Evolutionary conservation across 2,797 vertebrate species (phyloP), one percentile per base, ranked within the genome.

Genomic region (Sebastes minor): DNA sequence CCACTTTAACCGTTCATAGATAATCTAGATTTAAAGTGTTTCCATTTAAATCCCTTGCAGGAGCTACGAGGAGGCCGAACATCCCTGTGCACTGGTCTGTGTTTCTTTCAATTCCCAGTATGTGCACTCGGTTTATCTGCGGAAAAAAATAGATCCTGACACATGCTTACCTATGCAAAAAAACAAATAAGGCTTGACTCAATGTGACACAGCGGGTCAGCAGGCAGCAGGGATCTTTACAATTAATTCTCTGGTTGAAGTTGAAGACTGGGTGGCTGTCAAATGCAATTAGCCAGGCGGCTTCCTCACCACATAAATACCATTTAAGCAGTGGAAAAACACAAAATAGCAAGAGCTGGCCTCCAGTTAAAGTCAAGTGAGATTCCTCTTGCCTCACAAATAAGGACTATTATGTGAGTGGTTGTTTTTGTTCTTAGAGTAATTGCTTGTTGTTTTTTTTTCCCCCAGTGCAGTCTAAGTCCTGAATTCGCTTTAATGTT

Each of bases 1-100:
- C 78, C 76, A 66, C 78, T 89, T 90, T 85, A 60, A 82, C 67
- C 71, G 88, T 88, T 87, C 2, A 80, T n/a, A 73, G 76, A 80
- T 80, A 55, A 86, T 87, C 75, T 59, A 80, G 53, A 83, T 79
- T 74, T 65, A 32, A 83, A 83, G 73, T 79, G 78, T 83, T 86
- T 82, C 71, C 69, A 82, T 87, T 87, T 78, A 52, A 84, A 82
- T 68, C 30, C 66, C 27, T 30, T 33, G 71, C 82, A 71, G 67
- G 63, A 60, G 30, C 67, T 2, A 8, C 38, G 67, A 66, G 52
- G 71, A 62, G 65, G 27, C 10, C 14, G 60, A 65, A 14, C 42
- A 57, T 27, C 35, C 57, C 59, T 16, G 28, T 53, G 63, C 46
- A 18, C 65, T 71, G 55, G 32, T 76, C 81, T 74, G 74, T 69